phyloP scores from a whole-genome alignment of 2,113 vertebrate species.

The Macrotus californicus region DNA sequence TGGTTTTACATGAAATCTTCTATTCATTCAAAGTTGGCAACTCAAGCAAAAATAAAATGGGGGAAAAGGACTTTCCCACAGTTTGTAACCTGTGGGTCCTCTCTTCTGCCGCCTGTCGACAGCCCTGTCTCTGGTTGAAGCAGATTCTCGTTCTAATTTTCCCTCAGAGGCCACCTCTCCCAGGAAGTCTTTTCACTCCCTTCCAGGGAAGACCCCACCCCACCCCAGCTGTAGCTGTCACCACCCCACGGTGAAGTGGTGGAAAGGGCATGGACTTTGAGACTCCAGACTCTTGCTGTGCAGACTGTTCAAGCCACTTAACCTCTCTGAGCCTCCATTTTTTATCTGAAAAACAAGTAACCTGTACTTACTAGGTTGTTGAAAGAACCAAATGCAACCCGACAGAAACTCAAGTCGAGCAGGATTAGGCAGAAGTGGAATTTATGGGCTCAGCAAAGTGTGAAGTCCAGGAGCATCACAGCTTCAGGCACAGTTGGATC shows the following conservation, averaged over 20 bases:
- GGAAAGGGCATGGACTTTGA: not conserved
- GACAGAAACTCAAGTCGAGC: not conserved
- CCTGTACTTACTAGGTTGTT: not conserved
- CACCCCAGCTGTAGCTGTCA: not conserved
- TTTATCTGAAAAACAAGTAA: not conserved
- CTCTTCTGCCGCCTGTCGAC: not conserved
- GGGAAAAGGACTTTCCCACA: not conserved
- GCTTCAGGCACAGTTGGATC: not conserved
- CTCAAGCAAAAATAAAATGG: conserved; percentile 5
- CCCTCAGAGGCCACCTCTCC: not conserved
- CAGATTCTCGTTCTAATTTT: not conserved
- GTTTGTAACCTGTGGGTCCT: not conserved
- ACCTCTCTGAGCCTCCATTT: not conserved
- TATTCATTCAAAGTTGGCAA: not conserved
- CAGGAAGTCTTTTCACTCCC: not conserved
- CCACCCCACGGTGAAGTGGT: not conserved
- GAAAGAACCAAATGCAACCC: not conserved
- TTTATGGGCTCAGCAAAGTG: not conserved
- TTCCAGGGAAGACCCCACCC: not conserved
- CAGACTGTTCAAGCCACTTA: not conserved
- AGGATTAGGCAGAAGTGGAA: not conserved
- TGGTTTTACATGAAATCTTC: not conserved
- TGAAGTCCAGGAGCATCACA: not conserved
- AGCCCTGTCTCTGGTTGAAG: not conserved
- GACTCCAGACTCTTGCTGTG: not conserved